Percentiles rank a stretch among this genome's conserved stretches.
Conservation (phyloP, 2,113 vertebrate species). For the Syrmaticus mikado region DNA sequence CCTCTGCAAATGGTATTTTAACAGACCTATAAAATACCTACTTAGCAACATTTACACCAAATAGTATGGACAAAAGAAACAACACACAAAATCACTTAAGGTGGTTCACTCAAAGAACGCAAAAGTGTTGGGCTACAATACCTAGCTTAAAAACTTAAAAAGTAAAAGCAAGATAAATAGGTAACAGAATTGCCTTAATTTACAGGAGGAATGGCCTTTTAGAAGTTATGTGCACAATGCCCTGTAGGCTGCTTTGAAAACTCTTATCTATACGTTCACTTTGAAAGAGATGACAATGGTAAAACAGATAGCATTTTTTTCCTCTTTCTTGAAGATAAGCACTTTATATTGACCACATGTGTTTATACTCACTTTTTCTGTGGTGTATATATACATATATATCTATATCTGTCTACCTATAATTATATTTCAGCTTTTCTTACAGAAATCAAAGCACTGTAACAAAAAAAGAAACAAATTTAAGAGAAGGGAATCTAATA, state of each 20-base stretch:
- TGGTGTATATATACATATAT: neutral
- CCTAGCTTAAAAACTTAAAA: neutral
- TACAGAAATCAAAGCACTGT: neutral
- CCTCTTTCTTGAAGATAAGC: neutral
- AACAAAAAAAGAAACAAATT: neutral
- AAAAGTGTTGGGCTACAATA: neutral
- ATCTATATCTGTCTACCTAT: neutral
- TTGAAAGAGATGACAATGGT: neutral
- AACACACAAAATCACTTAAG: neutral
- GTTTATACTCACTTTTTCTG: neutral
- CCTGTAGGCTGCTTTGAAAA: neutral
- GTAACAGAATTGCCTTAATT: neutral
- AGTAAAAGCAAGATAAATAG: neutral
- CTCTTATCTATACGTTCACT: neutral
- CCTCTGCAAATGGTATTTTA: neutral
- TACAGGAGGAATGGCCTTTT: neutral
- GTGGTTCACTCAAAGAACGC: neutral
- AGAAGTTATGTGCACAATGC: accelerated
- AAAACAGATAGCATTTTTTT: neutral
- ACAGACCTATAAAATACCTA: neutral
- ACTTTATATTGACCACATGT: neutral
- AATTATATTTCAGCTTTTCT: neutral
- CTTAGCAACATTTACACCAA: neutral
- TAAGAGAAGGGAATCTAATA: neutral
- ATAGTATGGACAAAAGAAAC: neutral